Evolutionary conservation across 2,888 invertebrate genomes (phyloP), one percentile per base, ranked within the genome.

Genomic region (Parnassius orleans): DNA sequence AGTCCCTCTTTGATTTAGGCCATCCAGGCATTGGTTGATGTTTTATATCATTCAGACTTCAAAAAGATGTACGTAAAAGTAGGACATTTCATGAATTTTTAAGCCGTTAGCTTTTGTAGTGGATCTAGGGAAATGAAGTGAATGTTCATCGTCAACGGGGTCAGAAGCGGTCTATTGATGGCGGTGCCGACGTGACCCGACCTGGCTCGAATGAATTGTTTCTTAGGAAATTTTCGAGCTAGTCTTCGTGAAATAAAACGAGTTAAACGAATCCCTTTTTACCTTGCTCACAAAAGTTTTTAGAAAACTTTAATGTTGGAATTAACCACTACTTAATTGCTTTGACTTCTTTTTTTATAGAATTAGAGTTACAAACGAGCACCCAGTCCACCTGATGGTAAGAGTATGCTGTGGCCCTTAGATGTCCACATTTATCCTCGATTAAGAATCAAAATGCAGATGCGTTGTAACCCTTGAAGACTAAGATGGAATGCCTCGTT

Each of bases 121-220:
- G 72, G 71, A 73, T 72, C 78, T 75, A 68, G 69, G 72, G 81
- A 75, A 80, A 81, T 80, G 81, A 78, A 78, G 76, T 83, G 83
- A 83, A 84, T 81, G 81, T 77, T 73, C 74, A 74, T 77, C 75
- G 82, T 79, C 82, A 79, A 86, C 72, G 84, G 72, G 86, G 86
- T 87, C 85, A 84, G 84, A 85, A 76, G 78, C 65, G 71, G 74
- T 72, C 82, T 80, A 83, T 86, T 83, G 84, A 86, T 74, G 78
- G 69, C 69, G 77, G 79, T 76, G 77, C 81, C 72, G 72, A 73
- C 61, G 53, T 24, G 53, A 57, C 56, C 53, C 53, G 72, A 74
- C 66, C 68, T 72, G 70, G 68, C 69, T 71, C 55, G 10, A 60
- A 77, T 76, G 68, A 72, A 78, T 72, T 78, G 77, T 78, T 82